Evolutionary conservation across 2,797 vertebrate genomes (phyloP).

Genomic region (Dryobates pubescens): DNA sequence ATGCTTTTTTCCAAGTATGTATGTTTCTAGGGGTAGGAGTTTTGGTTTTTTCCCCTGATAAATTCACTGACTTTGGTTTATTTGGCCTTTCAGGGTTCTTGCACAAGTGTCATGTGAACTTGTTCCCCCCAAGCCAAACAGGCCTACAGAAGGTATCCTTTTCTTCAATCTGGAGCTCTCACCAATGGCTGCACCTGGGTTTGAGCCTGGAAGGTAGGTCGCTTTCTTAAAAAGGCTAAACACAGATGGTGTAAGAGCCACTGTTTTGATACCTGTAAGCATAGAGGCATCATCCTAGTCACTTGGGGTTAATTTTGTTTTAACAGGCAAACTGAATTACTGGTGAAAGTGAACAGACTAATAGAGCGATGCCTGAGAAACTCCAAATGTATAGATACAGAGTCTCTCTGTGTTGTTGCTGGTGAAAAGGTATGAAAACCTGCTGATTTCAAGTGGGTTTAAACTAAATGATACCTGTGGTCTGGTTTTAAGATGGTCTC

Average conservation of each 20-base stretch:
- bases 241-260: background rate
- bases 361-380: constrained; percentile 94
- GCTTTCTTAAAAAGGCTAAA: background rate
- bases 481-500: background rate
- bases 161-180: constrained; percentile 95
- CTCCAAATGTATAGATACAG: constrained; percentile 95
- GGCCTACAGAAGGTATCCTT: constrained; percentile 93
- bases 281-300: fast-evolving
- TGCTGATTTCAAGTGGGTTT: background rate
- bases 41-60: background rate
- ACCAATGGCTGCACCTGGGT: constrained; percentile 93
- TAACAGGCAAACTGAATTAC: constrained; percentile 90
- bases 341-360: constrained; percentile 92
- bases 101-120: constrained; percentile 96
- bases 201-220: constrained; percentile 91
- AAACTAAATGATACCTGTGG: fast-evolving
- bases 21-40: background rate
- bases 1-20: fast-evolving
- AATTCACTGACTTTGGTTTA: fast-evolving
- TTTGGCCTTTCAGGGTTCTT: constrained; percentile 84
- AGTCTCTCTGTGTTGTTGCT: constrained; percentile 95
- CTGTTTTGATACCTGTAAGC: background rate
- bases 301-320: background rate
- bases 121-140: constrained; percentile 89
- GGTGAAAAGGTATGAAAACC: constrained; percentile 89